Conservation (phyloP, 2,888 invertebrate genomes). For the Leptinotarsa tumamoca region DNA sequence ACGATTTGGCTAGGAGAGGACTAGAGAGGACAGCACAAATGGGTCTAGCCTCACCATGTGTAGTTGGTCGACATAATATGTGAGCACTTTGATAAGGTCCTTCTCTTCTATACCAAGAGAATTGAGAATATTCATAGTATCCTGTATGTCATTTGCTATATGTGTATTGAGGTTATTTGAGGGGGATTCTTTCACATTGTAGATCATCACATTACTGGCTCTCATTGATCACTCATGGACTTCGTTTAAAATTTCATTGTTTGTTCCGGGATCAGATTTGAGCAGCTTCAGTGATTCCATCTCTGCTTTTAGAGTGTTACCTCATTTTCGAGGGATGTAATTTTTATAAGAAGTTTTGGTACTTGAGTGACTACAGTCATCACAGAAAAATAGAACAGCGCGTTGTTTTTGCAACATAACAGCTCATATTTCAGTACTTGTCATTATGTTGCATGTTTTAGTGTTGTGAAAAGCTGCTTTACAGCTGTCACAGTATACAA, state of each 20-base stretch:
- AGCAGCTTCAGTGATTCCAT: neutral
- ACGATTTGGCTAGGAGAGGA: neutral
- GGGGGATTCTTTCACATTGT: neutral
- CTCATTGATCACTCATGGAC: neutral
- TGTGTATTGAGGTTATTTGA: neutral
- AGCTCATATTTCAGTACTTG: too few species aligned
- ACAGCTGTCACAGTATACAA: neutral
- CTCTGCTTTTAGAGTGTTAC: slow-evolving; percentile 1
- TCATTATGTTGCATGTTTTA: neutral
- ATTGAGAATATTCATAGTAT: neutral
- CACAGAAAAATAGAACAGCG: too few species aligned
- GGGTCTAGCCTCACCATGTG: neutral
- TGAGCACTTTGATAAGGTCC: neutral
- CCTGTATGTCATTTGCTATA: neutral
- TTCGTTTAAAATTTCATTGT: neutral
- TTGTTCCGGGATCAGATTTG: neutral
- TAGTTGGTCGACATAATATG: neutral
- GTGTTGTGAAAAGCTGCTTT: neutral
- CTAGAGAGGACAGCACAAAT: neutral
- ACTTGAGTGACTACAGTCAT: neutral
- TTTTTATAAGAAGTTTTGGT: neutral
- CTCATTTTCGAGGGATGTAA: neutral
- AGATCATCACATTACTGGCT: slow-evolving; percentile 3
- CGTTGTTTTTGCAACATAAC: too few species aligned
- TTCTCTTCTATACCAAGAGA: neutral